These are phyloP conservation scores for Geococcyx californianus DNA, from an alignment of 2,113 vertebrate genomes.

Conservation along the genomic window DNA sequence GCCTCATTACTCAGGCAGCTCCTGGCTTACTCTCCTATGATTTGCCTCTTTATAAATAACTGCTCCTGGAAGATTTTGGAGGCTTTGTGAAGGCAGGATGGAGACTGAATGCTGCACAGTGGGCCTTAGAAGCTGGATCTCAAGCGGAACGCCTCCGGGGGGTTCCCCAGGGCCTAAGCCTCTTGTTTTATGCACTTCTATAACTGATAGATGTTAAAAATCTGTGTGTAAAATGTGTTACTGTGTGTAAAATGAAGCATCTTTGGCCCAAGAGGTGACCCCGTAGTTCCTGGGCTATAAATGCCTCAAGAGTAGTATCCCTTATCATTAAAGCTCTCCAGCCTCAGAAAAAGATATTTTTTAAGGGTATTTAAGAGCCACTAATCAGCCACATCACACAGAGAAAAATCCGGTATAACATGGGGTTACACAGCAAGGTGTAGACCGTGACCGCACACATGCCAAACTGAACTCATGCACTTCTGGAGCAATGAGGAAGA, in stretches of 20 bases:
- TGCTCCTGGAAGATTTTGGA: neutral
- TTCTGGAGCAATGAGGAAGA: neutral
- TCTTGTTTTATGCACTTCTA: neutral
- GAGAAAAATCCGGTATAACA: neutral
- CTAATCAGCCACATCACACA: accelerated
- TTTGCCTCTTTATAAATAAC: neutral
- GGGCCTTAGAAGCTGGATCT: neutral
- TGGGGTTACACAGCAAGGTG: neutral
- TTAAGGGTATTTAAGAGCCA: neutral
- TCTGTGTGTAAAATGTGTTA: accelerated
- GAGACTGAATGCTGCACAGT: accelerated
- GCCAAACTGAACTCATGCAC: accelerated
- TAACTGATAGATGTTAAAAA: neutral
- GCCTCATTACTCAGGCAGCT: neutral
- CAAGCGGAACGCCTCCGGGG: neutral
- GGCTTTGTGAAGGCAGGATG: neutral
- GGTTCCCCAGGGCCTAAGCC: accelerated
- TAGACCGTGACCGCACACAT: accelerated
- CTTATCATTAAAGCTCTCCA: neutral
- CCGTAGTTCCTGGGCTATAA: neutral
- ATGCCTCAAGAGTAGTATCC: neutral
- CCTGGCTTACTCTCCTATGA: neutral
- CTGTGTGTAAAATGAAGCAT: neutral
- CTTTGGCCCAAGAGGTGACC: neutral
- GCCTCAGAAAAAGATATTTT: neutral